phyloP scores from a whole-genome alignment of 2,888 invertebrate genomes.

The Nematopogon swammerdamellus region DNA sequence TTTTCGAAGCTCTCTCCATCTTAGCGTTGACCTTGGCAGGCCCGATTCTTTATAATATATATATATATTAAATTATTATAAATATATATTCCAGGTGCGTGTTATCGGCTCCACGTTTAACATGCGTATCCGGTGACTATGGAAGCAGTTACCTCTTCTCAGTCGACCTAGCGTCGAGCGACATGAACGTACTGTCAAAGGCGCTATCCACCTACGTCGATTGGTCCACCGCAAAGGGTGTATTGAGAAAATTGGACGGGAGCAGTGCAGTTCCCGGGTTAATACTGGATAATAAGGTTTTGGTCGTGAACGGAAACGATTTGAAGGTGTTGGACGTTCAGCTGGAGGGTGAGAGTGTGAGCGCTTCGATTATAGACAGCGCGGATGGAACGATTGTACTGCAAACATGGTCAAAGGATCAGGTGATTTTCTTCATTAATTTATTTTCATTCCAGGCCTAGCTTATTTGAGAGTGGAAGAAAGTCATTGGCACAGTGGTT shows the following conservation, averaged over 20 bases:
- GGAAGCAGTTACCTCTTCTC: constrained; percentile 55
- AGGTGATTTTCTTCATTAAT: constrained; percentile 22
- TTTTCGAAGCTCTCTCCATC: no score
- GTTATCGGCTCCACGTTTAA: constrained; percentile 60
- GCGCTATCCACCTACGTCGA: constrained; percentile 31
- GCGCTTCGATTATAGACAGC: constrained; percentile 31
- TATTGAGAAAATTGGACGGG: constrained; percentile 26
- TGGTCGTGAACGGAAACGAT: constrained; percentile 30
- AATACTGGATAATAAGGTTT: constrained; percentile 29
- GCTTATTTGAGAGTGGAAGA: neutral
- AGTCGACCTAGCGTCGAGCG: constrained; percentile 56
- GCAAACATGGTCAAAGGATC: constrained; percentile 35
- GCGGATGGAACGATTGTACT: constrained; percentile 25
- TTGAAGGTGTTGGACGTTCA: constrained; percentile 24
- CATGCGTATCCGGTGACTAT: constrained; percentile 55
- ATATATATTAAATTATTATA: no score
- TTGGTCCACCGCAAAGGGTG: constrained; percentile 17
- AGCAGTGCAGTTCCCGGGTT: constrained; percentile 33
- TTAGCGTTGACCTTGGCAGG: no score
- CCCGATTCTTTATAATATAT: no score
- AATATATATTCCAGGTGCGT: constrained; percentile 64
- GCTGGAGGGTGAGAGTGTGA: constrained; percentile 25
- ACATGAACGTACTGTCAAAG: constrained; percentile 44
- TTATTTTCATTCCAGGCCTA: no score
- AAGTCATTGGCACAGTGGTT: no score